These are phyloP conservation scores for Drosophila diplacantha DNA, from an alignment of 2,888 invertebrate species.

Conservation along the genomic window DNA sequence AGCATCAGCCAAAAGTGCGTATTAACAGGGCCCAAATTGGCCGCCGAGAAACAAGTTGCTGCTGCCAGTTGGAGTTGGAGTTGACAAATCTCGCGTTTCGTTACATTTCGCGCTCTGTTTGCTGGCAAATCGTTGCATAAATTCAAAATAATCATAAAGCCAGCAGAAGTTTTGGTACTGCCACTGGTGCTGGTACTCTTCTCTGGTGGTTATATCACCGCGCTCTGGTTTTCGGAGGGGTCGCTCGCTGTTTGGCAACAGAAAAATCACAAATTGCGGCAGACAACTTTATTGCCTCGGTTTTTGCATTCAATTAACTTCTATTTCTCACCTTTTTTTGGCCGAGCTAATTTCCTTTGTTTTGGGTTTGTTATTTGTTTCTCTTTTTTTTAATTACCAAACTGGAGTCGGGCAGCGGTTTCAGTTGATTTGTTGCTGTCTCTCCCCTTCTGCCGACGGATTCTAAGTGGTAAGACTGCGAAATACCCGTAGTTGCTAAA, in stretches of 20 bases:
- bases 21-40: slow-evolving; percentile 22
- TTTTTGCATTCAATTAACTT: slow-evolving; percentile 70
- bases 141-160: slow-evolving; percentile 11
- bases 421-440: slow-evolving; percentile 40
- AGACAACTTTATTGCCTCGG: slow-evolving; percentile 49
- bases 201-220: slow-evolving; percentile 53
- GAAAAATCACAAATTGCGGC: slow-evolving; percentile 49
- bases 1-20: slow-evolving; percentile 38
- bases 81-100: slow-evolving; percentile 61
- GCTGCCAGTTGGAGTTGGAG: slow-evolving; percentile 34
- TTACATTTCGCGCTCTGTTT: slow-evolving; percentile 71
- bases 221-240: slow-evolving; percentile 23
- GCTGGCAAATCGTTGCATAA: slow-evolving; percentile 59
- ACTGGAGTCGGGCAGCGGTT: slow-evolving; percentile 7
- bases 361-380: slow-evolving; percentile 25
- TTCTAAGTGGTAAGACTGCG: slow-evolving; percentile 43
- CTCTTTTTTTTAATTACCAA: slow-evolving; percentile 51
- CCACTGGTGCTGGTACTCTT: neutral
- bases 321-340: slow-evolving; percentile 61
- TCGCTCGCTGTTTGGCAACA: slow-evolving; percentile 11
- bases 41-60: slow-evolving; percentile 41
- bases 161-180: slow-evolving; percentile 24
- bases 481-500: slow-evolving; percentile 48
- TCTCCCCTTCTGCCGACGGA: slow-evolving; percentile 50
- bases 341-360: slow-evolving; percentile 60